Percentiles rank a stretch among this genome's conserved stretches.
Conservation (phyloP, 2,113 vertebrate genomes). For the Pluvialis apricaria region DNA sequence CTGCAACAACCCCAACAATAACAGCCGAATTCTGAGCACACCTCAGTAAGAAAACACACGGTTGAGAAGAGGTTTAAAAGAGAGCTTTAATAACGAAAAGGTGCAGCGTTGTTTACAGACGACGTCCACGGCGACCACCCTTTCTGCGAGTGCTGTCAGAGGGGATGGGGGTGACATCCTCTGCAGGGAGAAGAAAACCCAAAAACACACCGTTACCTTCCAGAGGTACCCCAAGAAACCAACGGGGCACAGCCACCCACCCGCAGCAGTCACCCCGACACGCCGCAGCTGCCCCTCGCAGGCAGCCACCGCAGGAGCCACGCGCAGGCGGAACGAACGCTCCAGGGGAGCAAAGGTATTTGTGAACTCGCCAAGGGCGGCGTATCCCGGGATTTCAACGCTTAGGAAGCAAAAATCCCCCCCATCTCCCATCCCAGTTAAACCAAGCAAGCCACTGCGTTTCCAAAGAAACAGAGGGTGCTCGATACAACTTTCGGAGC, state of each 20-base stretch:
- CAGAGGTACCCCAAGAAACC: background rate
- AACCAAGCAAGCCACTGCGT: background rate
- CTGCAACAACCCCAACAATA: background rate
- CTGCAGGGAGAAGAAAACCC: conserved; percentile 65
- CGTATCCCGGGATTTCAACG: background rate
- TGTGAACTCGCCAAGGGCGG: background rate
- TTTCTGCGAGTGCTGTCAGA: conserved; percentile 98
- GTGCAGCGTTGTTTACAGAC: conserved; percentile 81
- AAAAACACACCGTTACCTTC: background rate
- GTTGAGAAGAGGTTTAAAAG: background rate
- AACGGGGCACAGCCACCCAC: background rate
- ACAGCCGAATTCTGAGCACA: background rate
- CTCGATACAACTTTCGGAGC: background rate
- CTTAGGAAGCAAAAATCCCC: background rate
- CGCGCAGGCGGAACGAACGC: fast-evolving
- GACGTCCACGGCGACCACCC: conserved; percentile 95
- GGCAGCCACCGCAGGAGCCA: fast-evolving
- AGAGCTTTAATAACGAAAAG: conserved; percentile 83
- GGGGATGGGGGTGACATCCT: conserved; percentile 98
- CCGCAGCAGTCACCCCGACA: background rate
- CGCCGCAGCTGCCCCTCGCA: background rate
- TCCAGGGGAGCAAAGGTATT: fast-evolving
- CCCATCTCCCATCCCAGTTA: background rate
- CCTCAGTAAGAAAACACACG: background rate
- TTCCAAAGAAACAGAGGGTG: background rate